Percentiles rank a stretch among this genome's conserved stretches.
phyloP scores from a whole-genome alignment of 2,888 invertebrate species.

The Zaprionus obscuricornis region DNA sequence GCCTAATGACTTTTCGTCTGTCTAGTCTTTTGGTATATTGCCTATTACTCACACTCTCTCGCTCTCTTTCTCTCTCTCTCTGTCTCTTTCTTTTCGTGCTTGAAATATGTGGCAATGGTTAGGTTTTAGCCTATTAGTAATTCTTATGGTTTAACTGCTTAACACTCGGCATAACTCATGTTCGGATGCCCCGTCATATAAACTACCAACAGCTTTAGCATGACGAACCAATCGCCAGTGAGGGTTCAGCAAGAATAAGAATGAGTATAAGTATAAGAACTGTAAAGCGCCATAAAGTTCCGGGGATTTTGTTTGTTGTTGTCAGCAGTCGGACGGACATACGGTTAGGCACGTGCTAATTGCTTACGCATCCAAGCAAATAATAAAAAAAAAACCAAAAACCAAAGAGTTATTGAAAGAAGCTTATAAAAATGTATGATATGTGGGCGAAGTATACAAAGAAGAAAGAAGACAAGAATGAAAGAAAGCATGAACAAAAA shows the following conservation, averaged over 20 bases:
- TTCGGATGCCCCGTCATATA: slow-evolving; percentile 13
- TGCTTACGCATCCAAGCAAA: slow-evolving; percentile 62
- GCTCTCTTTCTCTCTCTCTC: no score
- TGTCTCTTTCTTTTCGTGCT: neutral
- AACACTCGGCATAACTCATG: slow-evolving; percentile 26
- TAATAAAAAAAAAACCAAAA: neutral
- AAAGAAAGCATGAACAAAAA: no score
- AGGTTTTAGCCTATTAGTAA: slow-evolving; percentile 20
- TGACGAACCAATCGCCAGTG: slow-evolving; percentile 45
- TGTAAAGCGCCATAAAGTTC: slow-evolving; percentile 71
- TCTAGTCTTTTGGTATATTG: neutral
- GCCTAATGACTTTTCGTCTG: slow-evolving; percentile 11
- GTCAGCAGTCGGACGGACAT: slow-evolving; percentile 9
- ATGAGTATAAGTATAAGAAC: slow-evolving; percentile 60
- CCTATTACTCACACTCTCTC: neutral
- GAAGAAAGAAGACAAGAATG: no score
- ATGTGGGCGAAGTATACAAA: neutral
- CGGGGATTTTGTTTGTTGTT: slow-evolving; percentile 36
- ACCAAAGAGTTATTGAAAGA: slow-evolving; percentile 8
- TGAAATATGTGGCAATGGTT: slow-evolving; percentile 26
- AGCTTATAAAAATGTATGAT: slow-evolving; percentile 34
- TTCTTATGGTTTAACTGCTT: slow-evolving; percentile 18
- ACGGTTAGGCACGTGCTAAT: slow-evolving; percentile 72
- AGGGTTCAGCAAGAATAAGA: no score
- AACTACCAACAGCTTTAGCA: slow-evolving; percentile 26